Percentiles rank a stretch among this genome's conserved stretches.
phyloP scores from a whole-genome alignment of 1,140 invertebrate genomes.

The Drosophila arawakana region DNA sequence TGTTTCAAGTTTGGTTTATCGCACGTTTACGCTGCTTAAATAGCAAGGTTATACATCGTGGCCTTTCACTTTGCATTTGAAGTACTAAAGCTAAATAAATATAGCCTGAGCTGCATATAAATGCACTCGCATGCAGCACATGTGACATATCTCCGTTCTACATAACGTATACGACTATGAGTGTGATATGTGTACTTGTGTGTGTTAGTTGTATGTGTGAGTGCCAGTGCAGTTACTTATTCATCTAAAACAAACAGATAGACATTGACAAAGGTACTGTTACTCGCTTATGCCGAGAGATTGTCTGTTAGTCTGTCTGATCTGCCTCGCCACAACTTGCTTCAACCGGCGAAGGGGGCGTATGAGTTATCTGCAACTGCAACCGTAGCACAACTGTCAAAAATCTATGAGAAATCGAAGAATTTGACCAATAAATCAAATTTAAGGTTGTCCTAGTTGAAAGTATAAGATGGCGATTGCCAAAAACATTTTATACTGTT shows the following conservation, averaged over 20 bases:
- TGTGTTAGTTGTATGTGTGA: not conserved
- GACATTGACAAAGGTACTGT: constrained; percentile 75
- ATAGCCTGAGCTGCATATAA: constrained; percentile 41
- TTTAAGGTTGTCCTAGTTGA: constrained; percentile 24
- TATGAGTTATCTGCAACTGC: constrained; percentile 38
- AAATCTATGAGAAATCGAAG: constrained; percentile 47
- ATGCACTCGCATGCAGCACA: constrained; percentile 58
- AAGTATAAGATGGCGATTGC: constrained; percentile 4
- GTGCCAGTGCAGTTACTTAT: constrained; percentile 43
- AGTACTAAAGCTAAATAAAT: constrained; percentile 67
- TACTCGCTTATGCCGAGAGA: constrained; percentile 44
- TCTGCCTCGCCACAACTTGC: constrained; percentile 22
- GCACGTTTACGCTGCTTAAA: constrained; percentile 80
- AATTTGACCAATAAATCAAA: constrained; percentile 42
- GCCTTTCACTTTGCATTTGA: constrained; percentile 82
- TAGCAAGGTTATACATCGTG: constrained; percentile 78
- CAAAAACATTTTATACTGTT: not conserved
- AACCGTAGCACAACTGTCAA: constrained; percentile 42
- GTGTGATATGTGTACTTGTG: not conserved
- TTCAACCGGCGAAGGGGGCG: constrained; percentile 33
- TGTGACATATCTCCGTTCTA: constrained; percentile 77
- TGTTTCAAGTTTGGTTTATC: constrained; percentile 81
- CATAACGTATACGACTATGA: constrained; percentile 37
- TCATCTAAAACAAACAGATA: constrained; percentile 53
- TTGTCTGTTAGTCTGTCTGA: constrained; percentile 46